phyloP scores from a whole-genome alignment of 2,113 vertebrate genomes.

The Thalassarche chlororhynchos region DNA sequence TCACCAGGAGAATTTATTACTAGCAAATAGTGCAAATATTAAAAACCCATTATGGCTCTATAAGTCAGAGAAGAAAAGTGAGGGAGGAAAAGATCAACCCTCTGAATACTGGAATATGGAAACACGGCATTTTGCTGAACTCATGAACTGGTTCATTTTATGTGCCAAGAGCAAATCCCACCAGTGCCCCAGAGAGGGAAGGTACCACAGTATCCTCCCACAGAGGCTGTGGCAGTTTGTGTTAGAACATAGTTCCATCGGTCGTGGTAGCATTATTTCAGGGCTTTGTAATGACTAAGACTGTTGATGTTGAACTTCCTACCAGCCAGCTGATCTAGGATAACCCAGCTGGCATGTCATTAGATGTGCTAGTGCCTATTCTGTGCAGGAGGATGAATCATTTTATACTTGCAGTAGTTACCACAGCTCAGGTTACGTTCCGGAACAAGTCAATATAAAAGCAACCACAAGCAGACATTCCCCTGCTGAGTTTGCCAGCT shows the following conservation, averaged over 20 bases:
- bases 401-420: not conserved
- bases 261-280: not conserved
- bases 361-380: not conserved
- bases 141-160: not conserved
- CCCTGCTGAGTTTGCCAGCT: not conserved
- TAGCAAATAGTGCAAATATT: not conserved
- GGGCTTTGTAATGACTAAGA: not conserved
- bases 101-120: not conserved
- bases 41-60: not conserved
- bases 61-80: not conserved
- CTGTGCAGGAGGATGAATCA: not conserved
- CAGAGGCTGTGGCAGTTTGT: not conserved
- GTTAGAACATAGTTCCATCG: accelerated
- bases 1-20: not conserved
- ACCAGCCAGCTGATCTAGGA: not conserved
- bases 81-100: not conserved
- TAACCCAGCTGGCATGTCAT: not conserved
- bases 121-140: not conserved
- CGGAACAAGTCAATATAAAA: not conserved
- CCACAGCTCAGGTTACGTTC: not conserved
- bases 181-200: not conserved
- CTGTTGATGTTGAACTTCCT: not conserved
- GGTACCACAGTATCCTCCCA: not conserved
- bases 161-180: not conserved
- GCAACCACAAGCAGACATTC: not conserved